Percentiles rank a stretch among this genome's conserved stretches.
Conservation (phyloP, 2,113 vertebrate species). For the Maccullochella peelii region DNA sequence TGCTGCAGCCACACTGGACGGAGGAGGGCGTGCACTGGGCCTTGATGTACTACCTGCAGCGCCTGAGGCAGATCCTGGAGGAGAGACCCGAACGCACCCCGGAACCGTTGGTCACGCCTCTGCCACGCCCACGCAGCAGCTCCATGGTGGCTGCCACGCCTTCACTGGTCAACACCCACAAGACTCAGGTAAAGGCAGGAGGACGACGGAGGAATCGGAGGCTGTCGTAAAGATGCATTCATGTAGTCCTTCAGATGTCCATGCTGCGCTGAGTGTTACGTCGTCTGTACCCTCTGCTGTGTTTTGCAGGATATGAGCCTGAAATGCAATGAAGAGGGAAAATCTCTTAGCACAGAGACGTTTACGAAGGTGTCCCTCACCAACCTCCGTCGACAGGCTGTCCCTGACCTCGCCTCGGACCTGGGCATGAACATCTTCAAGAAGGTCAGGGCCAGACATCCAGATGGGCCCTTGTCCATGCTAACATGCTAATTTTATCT, state of each 20-base stretch:
- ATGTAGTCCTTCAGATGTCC: not conserved
- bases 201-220: not conserved
- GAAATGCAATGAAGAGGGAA: slow-evolving; percentile 96
- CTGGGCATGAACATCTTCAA: slow-evolving; percentile 98
- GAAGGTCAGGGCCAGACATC: slow-evolving; percentile 85
- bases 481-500: not conserved
- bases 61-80: slow-evolving; percentile 94
- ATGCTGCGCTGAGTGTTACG: rapidly evolving
- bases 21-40: slow-evolving; percentile 99
- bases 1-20: slow-evolving; percentile 96
- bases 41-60: slow-evolving; percentile 94
- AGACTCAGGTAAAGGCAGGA: slow-evolving; percentile 89
- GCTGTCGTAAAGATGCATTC: not conserved
- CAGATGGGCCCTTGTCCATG: not conserved
- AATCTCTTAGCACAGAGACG: slow-evolving; percentile 93
- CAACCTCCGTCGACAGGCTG: slow-evolving; percentile 93
- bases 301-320: slow-evolving; percentile 92
- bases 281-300: not conserved
- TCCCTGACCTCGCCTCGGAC: slow-evolving; percentile 96
- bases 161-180: slow-evolving; percentile 97
- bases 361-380: slow-evolving; percentile 95
- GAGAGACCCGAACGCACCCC: slow-evolving; percentile 92
- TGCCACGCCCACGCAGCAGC: slow-evolving; percentile 95
- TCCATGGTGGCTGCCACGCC: slow-evolving; percentile 98
- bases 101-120: slow-evolving; percentile 87